These are phyloP conservation scores for Pseudochirops cupreus DNA, from an alignment of 2,797 vertebrate species.

Conservation along the genomic window DNA sequence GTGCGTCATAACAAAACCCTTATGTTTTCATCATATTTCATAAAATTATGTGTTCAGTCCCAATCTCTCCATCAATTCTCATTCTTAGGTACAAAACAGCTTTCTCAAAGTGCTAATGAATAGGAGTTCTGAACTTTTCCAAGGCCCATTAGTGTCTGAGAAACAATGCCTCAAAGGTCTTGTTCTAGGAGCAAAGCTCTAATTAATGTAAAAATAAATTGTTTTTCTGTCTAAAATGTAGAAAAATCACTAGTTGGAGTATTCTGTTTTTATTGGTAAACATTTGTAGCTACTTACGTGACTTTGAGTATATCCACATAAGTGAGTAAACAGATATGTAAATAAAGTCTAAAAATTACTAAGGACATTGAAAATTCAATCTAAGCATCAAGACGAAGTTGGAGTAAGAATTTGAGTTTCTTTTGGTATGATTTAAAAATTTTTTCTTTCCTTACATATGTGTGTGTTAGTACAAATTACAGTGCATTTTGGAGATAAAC, in stretches of 20 bases:
- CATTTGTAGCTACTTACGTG: conserved; percentile 5
- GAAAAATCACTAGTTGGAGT: conserved; percentile 60
- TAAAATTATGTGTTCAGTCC: conserved; percentile 81
- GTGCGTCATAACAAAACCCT: conserved; percentile 83
- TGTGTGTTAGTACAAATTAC: background rate
- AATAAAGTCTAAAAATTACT: conserved; percentile 4
- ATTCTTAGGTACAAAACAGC: conserved; percentile 79
- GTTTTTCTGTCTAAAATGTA: conserved; percentile 44
- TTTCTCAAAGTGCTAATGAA: conserved; percentile 75
- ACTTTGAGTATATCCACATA: conserved; percentile 35
- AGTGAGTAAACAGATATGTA: conserved; percentile 34
- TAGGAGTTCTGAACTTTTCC: conserved; percentile 75
- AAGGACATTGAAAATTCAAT: conserved; percentile 55
- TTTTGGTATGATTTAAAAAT: background rate
- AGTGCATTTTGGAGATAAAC: conserved; percentile 53
- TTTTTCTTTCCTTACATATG: conserved; percentile 20
- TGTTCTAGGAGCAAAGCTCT: conserved; percentile 53
- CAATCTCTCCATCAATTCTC: conserved; percentile 69
- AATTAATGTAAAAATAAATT: conserved; percentile 50
- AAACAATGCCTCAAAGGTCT: conserved; percentile 55
- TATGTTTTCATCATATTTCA: conserved; percentile 81
- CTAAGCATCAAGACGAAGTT: conserved; percentile 43
- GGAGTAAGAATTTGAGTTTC: conserved; percentile 28
- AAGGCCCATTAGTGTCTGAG: conserved; percentile 64
- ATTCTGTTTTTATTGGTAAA: conserved; percentile 52